These are phyloP conservation scores for Cuniculus paca DNA, from an alignment of 2,797 vertebrate species.

Conservation along the genomic window DNA sequence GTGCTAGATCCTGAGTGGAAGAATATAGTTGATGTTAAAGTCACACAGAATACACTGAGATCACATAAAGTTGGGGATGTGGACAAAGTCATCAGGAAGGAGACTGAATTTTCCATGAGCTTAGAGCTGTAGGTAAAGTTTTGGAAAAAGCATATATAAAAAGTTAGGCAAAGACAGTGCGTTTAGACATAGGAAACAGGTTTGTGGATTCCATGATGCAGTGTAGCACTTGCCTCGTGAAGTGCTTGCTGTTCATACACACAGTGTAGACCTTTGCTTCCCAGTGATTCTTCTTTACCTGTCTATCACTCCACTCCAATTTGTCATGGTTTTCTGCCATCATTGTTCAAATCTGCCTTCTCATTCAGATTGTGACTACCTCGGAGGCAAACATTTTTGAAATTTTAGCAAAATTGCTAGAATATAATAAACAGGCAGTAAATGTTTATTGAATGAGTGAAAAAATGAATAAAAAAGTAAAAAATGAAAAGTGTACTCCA, in stretches of 20 bases:
- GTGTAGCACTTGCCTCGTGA: accelerated
- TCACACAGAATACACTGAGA: background rate
- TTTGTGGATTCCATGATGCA: background rate
- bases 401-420: background rate
- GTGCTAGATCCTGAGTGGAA: background rate
- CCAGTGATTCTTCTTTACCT: background rate
- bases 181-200: background rate
- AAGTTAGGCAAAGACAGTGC: background rate
- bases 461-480: background rate
- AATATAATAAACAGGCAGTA: background rate
- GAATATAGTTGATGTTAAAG: background rate
- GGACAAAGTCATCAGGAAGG: background rate
- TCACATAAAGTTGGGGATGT: background rate
- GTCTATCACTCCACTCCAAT: accelerated
- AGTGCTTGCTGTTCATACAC: background rate
- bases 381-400: background rate
- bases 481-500: background rate
- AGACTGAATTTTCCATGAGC: background rate
- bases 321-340: background rate
- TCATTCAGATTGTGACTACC: background rate
- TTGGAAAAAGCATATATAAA: background rate
- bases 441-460: background rate
- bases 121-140: background rate
- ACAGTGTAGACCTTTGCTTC: background rate
- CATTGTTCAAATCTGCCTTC: background rate